A percentile compares a stretch with the other conserved stretches of the same genome.
Conservation (phyloP, 2,797 vertebrate genomes). For the Sebastes reedi region DNA sequence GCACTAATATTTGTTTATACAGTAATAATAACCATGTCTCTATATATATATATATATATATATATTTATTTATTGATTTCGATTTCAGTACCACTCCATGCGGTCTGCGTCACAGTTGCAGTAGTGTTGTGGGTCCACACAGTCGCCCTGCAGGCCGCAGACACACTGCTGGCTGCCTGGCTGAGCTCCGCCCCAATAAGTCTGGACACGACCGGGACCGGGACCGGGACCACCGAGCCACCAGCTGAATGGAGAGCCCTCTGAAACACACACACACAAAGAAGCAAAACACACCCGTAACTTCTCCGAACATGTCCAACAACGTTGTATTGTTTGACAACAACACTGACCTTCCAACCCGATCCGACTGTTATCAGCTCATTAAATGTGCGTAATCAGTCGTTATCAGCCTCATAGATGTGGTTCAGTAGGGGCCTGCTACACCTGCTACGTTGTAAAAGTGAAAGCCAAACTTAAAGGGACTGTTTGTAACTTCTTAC, state of each 20-base stretch:
- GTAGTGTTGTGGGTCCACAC: constrained; percentile 87
- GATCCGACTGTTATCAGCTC: too few species aligned
- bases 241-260: constrained; percentile 90
- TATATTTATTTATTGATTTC: not conserved
- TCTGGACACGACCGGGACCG: constrained; percentile 86
- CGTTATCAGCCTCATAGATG: too few species aligned
- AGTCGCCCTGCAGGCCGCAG: constrained; percentile 88
- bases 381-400: too few species aligned
- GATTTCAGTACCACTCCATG: constrained; percentile 85
- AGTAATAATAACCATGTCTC: not conserved
- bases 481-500: too few species aligned
- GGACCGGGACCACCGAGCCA: constrained; percentile 88
- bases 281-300: constrained; percentile 10
- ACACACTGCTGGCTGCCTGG: constrained; percentile 87
- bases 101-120: constrained; percentile 94
- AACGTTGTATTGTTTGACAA: not conserved
- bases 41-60: not conserved
- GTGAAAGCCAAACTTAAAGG: too few species aligned
- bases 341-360: not conserved
- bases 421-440: too few species aligned
- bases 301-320: not conserved
- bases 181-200: constrained; percentile 91
- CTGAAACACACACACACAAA: constrained; percentile 73
- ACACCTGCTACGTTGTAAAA: too few species aligned
- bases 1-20: not conserved